A percentile compares a stretch with the other conserved stretches of the same genome.
phyloP scores from a whole-genome alignment of 1,140 invertebrate genomes.

The Meloidogyne chitwoodi region DNA sequence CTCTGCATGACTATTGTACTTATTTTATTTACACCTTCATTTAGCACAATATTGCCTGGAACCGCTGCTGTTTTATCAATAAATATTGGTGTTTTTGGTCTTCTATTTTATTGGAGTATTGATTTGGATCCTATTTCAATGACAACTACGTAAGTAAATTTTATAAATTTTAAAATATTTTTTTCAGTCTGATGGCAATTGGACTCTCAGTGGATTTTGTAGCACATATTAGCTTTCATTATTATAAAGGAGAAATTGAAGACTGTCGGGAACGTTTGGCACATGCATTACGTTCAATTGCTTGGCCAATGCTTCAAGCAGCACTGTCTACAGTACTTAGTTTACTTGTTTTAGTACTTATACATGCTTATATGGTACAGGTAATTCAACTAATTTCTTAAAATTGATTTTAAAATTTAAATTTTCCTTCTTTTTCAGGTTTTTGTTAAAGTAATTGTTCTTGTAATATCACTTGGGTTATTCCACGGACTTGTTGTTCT shows the following conservation, averaged over 20 bases:
- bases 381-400: conserved; percentile 32
- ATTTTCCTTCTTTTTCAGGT: conserved; percentile 31
- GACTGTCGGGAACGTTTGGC: conserved; percentile 72
- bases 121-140: conserved; percentile 65
- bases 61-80: conserved; percentile 61
- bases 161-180: background rate
- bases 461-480: conserved; percentile 60
- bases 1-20: conserved; percentile 61
- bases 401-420: conserved; percentile 5
- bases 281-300: conserved; percentile 80
- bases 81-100: conserved; percentile 61
- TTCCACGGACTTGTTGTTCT: conserved; percentile 60
- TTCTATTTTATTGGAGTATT: conserved; percentile 60
- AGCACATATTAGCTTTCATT: conserved; percentile 62
- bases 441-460: conserved; percentile 62
- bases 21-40: conserved; percentile 62
- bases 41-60: conserved; percentile 60
- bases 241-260: conserved; percentile 65
- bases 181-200: conserved; percentile 61
- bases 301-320: conserved; percentile 89
- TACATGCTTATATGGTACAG: conserved; percentile 79
- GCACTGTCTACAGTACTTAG: conserved; percentile 85
- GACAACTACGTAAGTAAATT: conserved; percentile 51
- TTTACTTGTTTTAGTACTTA: conserved; percentile 76
- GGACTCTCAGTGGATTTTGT: conserved; percentile 64